A percentile compares a stretch with the other conserved stretches of the same genome.
Evolutionary conservation across 2,113 vertebrate genomes (phyloP).

Genomic region (human (Homo sapiens)): GRCh38 chr1:110010501-110011000

Average conservation of each 20-base stretch:
- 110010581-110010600: neutral
- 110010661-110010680: neutral
- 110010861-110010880: conserved; percentile 23
- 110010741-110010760: neutral
- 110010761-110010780: neutral
- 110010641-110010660: neutral
- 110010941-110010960: neutral
- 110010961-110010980: neutral
- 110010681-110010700: neutral
- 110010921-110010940: neutral
- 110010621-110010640: neutral
- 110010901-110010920: neutral
- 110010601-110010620: neutral
- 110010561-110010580: neutral
- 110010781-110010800: neutral
- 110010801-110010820: neutral
- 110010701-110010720: neutral
- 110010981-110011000: neutral
- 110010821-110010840: neutral
- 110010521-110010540: neutral
- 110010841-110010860: neutral
- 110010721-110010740: neutral
- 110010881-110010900: neutral
- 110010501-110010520: conserved; percentile 8
- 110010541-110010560: neutral